phyloP scores from a whole-genome alignment of 1,140 invertebrate species.

The Tetramorium alpestre region DNA sequence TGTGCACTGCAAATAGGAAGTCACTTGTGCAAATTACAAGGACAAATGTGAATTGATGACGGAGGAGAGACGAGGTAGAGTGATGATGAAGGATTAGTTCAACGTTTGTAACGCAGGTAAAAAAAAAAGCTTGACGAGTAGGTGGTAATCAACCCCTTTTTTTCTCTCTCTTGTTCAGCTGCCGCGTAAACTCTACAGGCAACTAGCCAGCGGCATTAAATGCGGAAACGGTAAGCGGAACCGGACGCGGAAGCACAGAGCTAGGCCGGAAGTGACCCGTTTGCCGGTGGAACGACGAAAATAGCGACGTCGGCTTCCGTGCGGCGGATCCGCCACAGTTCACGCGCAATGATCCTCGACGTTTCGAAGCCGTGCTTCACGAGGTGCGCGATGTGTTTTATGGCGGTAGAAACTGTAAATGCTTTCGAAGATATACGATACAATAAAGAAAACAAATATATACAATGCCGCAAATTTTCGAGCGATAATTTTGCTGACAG shows the following conservation, averaged over 20 bases:
- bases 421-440: background rate
- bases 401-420: background rate
- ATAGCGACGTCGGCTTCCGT: conserved; percentile 65
- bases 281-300: conserved; percentile 76
- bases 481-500: background rate
- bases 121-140: conserved; percentile 42
- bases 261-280: conserved; percentile 80
- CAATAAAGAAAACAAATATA: conserved; percentile 1
- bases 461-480: background rate
- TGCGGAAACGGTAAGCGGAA: conserved; percentile 81
- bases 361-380: conserved; percentile 1
- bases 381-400: background rate
- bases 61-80: too few relatives aligned
- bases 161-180: background rate
- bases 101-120: background rate
- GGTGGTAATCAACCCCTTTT: background rate
- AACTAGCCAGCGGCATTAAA: conserved; percentile 80
- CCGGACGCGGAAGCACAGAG: conserved; percentile 78
- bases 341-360: conserved; percentile 47
- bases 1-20: conserved; percentile 21
- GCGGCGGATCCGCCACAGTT: conserved; percentile 41
- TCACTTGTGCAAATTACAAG: conserved; percentile 51
- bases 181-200: conserved; percentile 51
- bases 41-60: conserved; percentile 35
- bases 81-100: conserved; percentile 41